A percentile compares a stretch with the other conserved stretches of the same genome.
These are phyloP conservation scores for Colinus virginianus DNA, from an alignment of 2,113 vertebrate genomes.

Conservation along the genomic window DNA sequence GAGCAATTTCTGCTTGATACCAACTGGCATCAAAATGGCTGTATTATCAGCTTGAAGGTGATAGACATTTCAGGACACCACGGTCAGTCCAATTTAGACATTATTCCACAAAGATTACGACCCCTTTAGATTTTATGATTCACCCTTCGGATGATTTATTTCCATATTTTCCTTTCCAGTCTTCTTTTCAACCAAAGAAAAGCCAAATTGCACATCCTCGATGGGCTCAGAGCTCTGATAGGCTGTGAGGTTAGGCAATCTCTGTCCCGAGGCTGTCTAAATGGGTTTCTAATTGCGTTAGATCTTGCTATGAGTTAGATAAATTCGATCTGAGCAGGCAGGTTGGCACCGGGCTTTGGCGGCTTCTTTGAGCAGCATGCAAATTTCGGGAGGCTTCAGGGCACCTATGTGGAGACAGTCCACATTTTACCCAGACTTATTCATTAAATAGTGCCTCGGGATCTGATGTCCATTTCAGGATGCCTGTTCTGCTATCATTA, in stretches of 20 bases:
- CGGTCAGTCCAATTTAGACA: background rate
- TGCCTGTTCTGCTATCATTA: slow-evolving; percentile 46
- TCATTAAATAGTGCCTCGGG: slow-evolving; percentile 56
- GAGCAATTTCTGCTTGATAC: slow-evolving; percentile 15
- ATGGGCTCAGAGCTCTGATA: slow-evolving; percentile 43
- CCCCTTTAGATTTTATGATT: slow-evolving; percentile 42
- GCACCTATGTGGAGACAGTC: slow-evolving; percentile 60
- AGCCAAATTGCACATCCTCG: slow-evolving; percentile 46
- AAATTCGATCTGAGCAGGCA: slow-evolving; percentile 67
- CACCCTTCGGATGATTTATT: slow-evolving; percentile 27
- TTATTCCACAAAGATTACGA: slow-evolving; percentile 40
- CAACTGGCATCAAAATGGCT: slow-evolving; percentile 12
- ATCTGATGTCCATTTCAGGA: slow-evolving; percentile 56
- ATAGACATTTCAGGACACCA: slow-evolving; percentile 37
- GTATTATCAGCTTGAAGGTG: slow-evolving; percentile 45
- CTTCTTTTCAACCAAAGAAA: slow-evolving; percentile 53
- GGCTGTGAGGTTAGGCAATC: slow-evolving; percentile 41
- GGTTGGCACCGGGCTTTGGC: slow-evolving; percentile 61
- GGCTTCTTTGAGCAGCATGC: slow-evolving; percentile 62
- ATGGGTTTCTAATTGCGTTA: slow-evolving; percentile 66
- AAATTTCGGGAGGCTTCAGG: slow-evolving; percentile 64
- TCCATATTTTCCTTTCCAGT: slow-evolving; percentile 21
- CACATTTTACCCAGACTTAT: slow-evolving; percentile 53
- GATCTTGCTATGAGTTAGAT: slow-evolving; percentile 59
- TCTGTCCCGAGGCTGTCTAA: slow-evolving; percentile 58